Evolutionary conservation across 2,113 vertebrate genomes (phyloP), one percentile per base, ranked within the genome.

Genomic region (Amphiprion percula): DNA sequence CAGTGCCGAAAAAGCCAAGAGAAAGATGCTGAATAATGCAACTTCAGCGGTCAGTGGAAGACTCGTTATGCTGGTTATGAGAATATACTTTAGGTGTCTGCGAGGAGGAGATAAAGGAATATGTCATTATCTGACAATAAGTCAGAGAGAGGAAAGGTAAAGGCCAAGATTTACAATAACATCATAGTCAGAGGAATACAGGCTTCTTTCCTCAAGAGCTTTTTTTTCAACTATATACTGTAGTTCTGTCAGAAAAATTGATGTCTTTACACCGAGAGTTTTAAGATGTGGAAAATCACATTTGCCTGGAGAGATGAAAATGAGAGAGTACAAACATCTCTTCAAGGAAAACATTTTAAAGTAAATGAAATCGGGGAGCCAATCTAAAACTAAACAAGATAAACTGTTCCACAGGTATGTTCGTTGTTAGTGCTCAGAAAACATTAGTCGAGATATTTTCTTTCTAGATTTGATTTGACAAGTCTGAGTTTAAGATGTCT

Each of bases 371-470:
- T 74, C 64, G 33, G 55, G 1, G 52, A 61, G 59, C 12, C 26
- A 37, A 39, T 77, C 53, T 2, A 19, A 65, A 76, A 59, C 37
- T 77, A 76, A 87, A 84, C 64, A 41, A 59, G 79, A 77, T 89
- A 72, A 88, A 85, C 80, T 82, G 84, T 84, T 82, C 76, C 72
- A 64, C 73, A 54, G 82, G 72, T 69, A 23, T 52, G 28, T 79
- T 53, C 65, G 77, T 84, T 88, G 82, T 84, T 69, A 49, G 37
- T 12, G 47, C 65, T 86, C 59, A 41, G 62, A 58, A 79, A 85
- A 82, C 75, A 79, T 83, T 68, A 56, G 70, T 54, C 0, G 9
- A 56, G 44, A 56, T 79, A 58, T 76, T 58, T 79, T 75, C 68
- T 55, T 10, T 69, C 60, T 23, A 11, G 33, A 80, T 90, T 80